These are phyloP conservation scores for Eumeta japonica DNA, from an alignment of 1,140 invertebrate genomes.

Conservation along the genomic window DNA sequence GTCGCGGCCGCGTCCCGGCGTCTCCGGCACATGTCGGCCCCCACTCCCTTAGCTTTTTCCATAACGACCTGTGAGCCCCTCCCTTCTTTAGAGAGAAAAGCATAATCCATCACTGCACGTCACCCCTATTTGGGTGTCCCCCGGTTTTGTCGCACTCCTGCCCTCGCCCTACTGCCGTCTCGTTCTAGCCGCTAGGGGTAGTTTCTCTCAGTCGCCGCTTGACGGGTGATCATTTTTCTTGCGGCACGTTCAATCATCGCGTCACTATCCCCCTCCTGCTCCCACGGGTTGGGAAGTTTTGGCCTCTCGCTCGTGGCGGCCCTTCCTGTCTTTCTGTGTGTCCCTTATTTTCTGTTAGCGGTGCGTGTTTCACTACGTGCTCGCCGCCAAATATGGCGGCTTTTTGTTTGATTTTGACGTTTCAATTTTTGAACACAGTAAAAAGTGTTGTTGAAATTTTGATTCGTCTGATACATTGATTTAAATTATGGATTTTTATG, in stretches of 20 bases:
- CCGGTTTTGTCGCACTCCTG: constrained; percentile 28
- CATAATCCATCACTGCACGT: constrained; percentile 61
- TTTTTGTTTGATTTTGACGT: constrained; percentile 55
- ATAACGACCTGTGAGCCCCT: constrained; percentile 60
- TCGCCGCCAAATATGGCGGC: constrained; percentile 54
- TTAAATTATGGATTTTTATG: not conserved
- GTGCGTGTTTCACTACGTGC: constrained; percentile 53
- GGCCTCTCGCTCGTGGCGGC: constrained; percentile 38
- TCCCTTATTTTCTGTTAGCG: constrained; percentile 58
- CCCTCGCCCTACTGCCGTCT: constrained; percentile 23
- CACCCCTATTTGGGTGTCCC: constrained; percentile 56
- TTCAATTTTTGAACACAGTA: constrained; percentile 38
- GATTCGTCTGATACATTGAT: not conserved
- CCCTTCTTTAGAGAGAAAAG: constrained; percentile 60
- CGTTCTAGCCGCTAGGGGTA: constrained; percentile 52
- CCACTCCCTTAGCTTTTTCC: constrained; percentile 58
- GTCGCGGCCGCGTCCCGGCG: constrained; percentile 33
- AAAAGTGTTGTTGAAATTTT: not conserved
- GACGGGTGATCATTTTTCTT: constrained; percentile 62
- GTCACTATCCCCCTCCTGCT: constrained; percentile 53
- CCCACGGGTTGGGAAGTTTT: constrained; percentile 27
- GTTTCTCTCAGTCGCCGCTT: constrained; percentile 60
- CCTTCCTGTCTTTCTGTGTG: constrained; percentile 57
- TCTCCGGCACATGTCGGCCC: constrained; percentile 50
- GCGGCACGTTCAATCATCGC: constrained; percentile 60